These are phyloP conservation scores for Matsumurasca onukii DNA, from an alignment of 1,140 invertebrate species.

Conservation along the genomic window DNA sequence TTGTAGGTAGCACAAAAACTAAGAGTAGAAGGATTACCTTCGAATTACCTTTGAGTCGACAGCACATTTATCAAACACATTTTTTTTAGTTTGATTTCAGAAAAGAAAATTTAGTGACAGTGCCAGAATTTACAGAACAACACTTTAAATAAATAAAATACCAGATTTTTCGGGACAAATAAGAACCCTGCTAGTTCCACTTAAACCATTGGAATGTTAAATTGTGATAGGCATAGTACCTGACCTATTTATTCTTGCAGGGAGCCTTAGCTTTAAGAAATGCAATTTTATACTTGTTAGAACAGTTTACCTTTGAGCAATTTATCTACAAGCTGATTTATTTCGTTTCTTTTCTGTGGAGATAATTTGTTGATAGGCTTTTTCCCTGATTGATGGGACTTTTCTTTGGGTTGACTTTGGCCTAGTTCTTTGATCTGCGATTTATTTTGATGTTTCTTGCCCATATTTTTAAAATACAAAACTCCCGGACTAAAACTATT, in stretches of 20 bases:
- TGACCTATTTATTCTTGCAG: neutral
- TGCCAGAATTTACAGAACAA: no score
- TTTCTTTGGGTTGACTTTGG: slow-evolving; percentile 11
- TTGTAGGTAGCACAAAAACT: no score
- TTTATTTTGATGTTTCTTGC: slow-evolving; percentile 29
- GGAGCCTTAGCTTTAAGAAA: neutral
- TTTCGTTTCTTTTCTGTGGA: slow-evolving; percentile 45
- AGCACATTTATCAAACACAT: no score
- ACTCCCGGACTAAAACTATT: no score
- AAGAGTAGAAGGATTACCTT: no score
- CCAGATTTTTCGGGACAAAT: neutral
- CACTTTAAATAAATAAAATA: no score
- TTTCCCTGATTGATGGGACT: neutral
- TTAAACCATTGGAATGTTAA: neutral
- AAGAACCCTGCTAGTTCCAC: neutral
- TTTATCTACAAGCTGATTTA: slow-evolving; percentile 49
- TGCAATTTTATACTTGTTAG: neutral
- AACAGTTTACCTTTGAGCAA: slow-evolving; percentile 44
- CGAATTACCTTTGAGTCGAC: no score
- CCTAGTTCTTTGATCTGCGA: neutral
- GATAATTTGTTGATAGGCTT: slow-evolving; percentile 31
- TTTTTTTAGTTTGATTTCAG: no score
- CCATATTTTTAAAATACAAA: no score
- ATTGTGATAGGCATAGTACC: neutral
- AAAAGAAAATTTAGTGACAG: no score